Evolutionary conservation across 2,888 invertebrate genomes (phyloP), one percentile per base, ranked within the genome.

Genomic region (Trachelus troglodyta): DNA sequence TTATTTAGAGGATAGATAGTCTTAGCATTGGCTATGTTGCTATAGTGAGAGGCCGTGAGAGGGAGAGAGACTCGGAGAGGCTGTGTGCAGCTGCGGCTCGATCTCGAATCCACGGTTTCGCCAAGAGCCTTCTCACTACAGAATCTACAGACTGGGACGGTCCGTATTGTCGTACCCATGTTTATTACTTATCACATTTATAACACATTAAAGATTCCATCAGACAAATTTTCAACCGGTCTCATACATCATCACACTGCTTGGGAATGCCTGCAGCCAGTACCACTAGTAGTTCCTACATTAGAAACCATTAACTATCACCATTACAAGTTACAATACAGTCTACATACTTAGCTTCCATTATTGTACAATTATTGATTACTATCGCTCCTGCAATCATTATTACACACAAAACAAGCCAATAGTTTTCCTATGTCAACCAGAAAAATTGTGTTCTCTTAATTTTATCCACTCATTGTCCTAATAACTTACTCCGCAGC

Each of bases 71-170:
- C 84, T 88, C 93, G 85, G 92, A 92, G 87, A 94, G 95, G 81
- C 93, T 94, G 87, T 94, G 94, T 92, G 94, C 95, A 86, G 93
- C 93, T 85, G 93, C 94, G 78, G 95, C 95, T 86, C 92, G 94
- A 88, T 90, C 92, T 92, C 94, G 94, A 92, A 94, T 95, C 92
- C 94, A 94, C 92, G 93, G 93, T 90, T 94, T 94, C 93, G 93
- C 93, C 91, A 94, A 93, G 90, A 93, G 93, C 89, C 93, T 94
- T 81, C 93, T 91, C 85, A 90, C 90, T 90, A 91, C 88, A 88
- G 90, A 91, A 85, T 86, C 90, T 79, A 87, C 90, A 88, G 90
- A 90, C 89, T 91, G 90, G 90, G 90, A 91, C 86, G 91, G 91
- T 90, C 92, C 92, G 90, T 91, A 90, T 90, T 82, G 83, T 84